Base-by-base conservation (phyloP, 1,140 invertebrate genomes). In the Pomphorhynchus laevis region DNA sequence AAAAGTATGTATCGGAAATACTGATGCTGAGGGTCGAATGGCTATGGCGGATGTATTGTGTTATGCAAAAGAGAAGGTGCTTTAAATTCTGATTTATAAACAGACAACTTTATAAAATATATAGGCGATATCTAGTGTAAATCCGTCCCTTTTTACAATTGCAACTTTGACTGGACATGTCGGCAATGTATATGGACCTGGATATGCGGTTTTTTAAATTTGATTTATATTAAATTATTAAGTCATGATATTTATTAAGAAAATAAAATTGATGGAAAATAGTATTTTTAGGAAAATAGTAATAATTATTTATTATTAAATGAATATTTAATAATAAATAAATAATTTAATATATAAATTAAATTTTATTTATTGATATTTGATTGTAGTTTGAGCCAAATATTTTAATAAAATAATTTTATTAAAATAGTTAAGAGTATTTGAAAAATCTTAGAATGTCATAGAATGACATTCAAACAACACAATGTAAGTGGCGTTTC, bases 91-190 rank as follows among this genome's bases (percentile, higher is more conserved):
- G 16, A 20, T 16, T 34, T 3, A 20, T 17, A 18, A 38, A 9
- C 14, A 23, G 16, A 20, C 16, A 9, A 6, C 27, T 47, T 31
- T 17, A 20, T 33, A 20, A 27, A 25, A 20, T 20, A 50, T 49
- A 20, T 38, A 60, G 55, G 62, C 60, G 12, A 20, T 53, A 6
- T 48, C 73, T 49, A 60, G 63, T 39, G 50, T 56, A 0, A 67
- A 72, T 50, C 74, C 80, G 1, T 71, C 84, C 57, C 58, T 93
- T 16, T 75, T 80, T 47, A 93, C 82, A 0, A 68, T 91, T 49
- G 82, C 84, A 12, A 93, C 84, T 2, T 56, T 93, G 33, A 91
- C 82, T 16, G 74, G 74, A 0, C 77, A 86, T 53, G 75, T 75
- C 8, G 59, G 59, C 36, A 53, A 70, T 1, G 67, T 72, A 8